Evolutionary conservation across 2,888 invertebrate genomes (phyloP), one percentile per base, ranked within the genome.

Genomic region (Clivina fossor): DNA sequence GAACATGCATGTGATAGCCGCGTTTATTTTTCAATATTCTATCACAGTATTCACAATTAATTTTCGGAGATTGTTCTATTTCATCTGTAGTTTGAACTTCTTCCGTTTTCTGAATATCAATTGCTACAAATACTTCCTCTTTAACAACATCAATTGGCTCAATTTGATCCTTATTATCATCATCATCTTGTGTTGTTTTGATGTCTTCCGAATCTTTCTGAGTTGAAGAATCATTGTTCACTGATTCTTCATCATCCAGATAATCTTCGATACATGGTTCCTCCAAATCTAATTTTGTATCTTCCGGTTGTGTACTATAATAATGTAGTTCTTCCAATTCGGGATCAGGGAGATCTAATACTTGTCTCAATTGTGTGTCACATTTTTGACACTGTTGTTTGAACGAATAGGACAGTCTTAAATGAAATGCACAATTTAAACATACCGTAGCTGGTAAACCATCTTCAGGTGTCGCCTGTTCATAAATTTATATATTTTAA

Each of bases 361-460:
- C 44, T 19, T 59, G 43, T 50, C 62, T 60, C 44, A 72, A 60
- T 32, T 68, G 65, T 7, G 59, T 20, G 38, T 73, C 71, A 1
- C 69, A 66, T 46, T 65, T 66, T 32, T 60, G 55, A 40, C 70
- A 69, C 55, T 68, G 69, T 43, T 66, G 65, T 63, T 67, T 69
- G 54, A 73, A 73, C 37, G 63, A 61, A n/a, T 65, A 41, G 5
- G 70, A 66, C n/a, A 65, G 51, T 28, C 66, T 66, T 41, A 71
- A 57, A 43, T 65, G 66, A 49, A 63, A 61, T 20, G 63, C 60
- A 53, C 73, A 73, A 20, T 66, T 61, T 24, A 62, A 63, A 40
- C 73, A 73, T 16, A 73, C 68, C 51, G 61, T 64, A 19, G 46
- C 60, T n/a, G 73, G 73, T 11, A 70, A 62, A 37, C 68, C 69